Conservation (phyloP, 2,797 vertebrate species). For the Pelochelys cantorii region DNA sequence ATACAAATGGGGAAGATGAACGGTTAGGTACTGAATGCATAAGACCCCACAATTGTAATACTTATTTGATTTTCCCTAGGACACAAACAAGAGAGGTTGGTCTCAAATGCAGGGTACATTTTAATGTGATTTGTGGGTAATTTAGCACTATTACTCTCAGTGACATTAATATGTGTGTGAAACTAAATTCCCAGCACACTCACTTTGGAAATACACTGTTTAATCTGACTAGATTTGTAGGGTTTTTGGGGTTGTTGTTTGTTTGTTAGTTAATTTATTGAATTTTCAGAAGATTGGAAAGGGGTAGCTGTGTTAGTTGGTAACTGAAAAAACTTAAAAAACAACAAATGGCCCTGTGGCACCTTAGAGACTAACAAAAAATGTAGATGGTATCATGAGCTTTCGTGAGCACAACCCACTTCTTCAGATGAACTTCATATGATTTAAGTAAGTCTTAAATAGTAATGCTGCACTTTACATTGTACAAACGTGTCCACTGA, state of each 20-base stretch:
- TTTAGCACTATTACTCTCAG: neutral
- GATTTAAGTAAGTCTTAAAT: neutral
- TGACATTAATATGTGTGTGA: neutral
- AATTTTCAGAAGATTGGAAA: too few relatives aligned
- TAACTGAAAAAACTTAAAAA: too few relatives aligned
- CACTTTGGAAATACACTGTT: conserved; percentile 4
- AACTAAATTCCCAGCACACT: neutral
- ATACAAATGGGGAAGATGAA: rapidly evolving
- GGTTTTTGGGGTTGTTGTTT: neutral
- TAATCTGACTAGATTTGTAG: neutral
- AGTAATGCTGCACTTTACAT: neutral
- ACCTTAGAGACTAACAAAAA: too few relatives aligned
- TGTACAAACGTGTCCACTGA: neutral
- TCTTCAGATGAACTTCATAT: neutral
- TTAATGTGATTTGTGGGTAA: neutral
- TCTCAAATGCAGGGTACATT: neutral
- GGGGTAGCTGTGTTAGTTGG: too few relatives aligned
- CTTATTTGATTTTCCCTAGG: neutral
- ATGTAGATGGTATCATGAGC: too few relatives aligned
- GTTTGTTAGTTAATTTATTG: neutral
- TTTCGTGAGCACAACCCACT: too few relatives aligned
- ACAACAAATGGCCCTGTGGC: too few relatives aligned
- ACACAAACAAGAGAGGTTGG: neutral
- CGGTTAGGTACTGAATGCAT: neutral
- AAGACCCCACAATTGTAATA: neutral